Percentiles rank a stretch among this genome's conserved stretches.
These are phyloP conservation scores for Zaprionus lineosus DNA, from an alignment of 2,888 invertebrate genomes.

Conservation along the genomic window DNA sequence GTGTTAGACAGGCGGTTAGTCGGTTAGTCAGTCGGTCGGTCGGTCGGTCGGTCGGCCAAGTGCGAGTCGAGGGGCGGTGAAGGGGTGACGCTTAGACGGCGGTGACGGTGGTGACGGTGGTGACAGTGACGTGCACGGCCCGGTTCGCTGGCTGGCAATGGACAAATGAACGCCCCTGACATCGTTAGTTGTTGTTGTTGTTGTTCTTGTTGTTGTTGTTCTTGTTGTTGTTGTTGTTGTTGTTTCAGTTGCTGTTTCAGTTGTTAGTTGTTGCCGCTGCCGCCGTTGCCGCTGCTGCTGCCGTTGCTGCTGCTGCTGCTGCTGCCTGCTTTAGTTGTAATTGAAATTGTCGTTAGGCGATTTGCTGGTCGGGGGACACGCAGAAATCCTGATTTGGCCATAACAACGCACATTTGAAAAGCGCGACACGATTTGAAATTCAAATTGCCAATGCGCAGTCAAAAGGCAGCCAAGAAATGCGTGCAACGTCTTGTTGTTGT, in stretches of 20 bases:
- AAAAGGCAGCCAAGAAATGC: constrained; percentile 68
- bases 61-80: constrained; percentile 2
- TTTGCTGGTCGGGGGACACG: constrained; percentile 56
- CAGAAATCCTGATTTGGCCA: constrained; percentile 77
- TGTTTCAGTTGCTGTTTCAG: constrained; percentile 20
- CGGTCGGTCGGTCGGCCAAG: no score
- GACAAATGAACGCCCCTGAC: constrained; percentile 78
- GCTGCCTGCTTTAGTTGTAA: constrained; percentile 64
- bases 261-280: no score
- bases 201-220: constrained; percentile 7
- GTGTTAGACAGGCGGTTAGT: constrained; percentile 5
- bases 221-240: constrained; percentile 14
- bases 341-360: constrained; percentile 70
- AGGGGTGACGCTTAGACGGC: constrained; percentile 39
- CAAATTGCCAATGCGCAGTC: constrained; percentile 58
- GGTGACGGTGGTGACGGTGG: constrained; percentile 48
- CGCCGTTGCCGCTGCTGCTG: constrained; percentile 15
- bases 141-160: constrained; percentile 70
- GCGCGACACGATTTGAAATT: constrained; percentile 72
- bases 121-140: constrained; percentile 73
- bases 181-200: constrained; percentile 67
- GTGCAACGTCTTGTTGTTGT: constrained; percentile 49
- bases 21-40: no score
- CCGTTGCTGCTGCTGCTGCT: constrained; percentile 12
- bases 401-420: constrained; percentile 74